Evolutionary conservation across 2,113 vertebrate species (phyloP), one percentile per base, ranked within the genome.

Genomic region (Oncorhynchus clarkii): DNA sequence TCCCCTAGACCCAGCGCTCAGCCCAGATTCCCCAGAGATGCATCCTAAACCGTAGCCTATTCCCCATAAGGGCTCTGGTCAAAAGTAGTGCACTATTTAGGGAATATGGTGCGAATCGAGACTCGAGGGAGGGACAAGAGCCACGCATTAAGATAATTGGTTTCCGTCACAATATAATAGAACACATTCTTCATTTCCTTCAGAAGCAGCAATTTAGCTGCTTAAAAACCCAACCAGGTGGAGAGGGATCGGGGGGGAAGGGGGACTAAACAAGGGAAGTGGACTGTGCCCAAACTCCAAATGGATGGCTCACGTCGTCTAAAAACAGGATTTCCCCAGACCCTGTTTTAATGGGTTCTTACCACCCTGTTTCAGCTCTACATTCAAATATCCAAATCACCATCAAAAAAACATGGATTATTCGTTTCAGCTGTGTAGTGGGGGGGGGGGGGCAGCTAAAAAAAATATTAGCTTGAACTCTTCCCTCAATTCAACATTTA

Each of bases 91-190:
- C 34, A 39, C 7, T 2, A 2, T 39, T 39, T 45, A 11, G 39
- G 39, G 18, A 18, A 54, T 18, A 54, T 4, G 14, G 51, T 54
- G 14, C 16, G 2, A 54, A 18, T 54, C 5, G 16, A 4, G 51
- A 5, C 51, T 18, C 3, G 4, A 14, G 51, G 49, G 49, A 4
- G 48, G 71, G 77, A 72, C 7, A 0, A 67, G 69, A 79, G 60
- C 68, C 81, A 54, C 70, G 77, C 77, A 84, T 91, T 86, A 87
- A 79, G 70, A 71, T 87, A 85, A 90, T 80, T 86, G 85, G 76
- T 85, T 84, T 77, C 75, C 72, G 77, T 73, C 72, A 78, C 77
- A 85, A 72, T 81, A 82, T 67, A 73, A 60, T 16, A 60, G 57
- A 73, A 74, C 80, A 77, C 79, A 73, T 75, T 84, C 81, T 75